phyloP scores from a whole-genome alignment of 2,797 vertebrate species.

The Enteromius argenteus region DNA sequence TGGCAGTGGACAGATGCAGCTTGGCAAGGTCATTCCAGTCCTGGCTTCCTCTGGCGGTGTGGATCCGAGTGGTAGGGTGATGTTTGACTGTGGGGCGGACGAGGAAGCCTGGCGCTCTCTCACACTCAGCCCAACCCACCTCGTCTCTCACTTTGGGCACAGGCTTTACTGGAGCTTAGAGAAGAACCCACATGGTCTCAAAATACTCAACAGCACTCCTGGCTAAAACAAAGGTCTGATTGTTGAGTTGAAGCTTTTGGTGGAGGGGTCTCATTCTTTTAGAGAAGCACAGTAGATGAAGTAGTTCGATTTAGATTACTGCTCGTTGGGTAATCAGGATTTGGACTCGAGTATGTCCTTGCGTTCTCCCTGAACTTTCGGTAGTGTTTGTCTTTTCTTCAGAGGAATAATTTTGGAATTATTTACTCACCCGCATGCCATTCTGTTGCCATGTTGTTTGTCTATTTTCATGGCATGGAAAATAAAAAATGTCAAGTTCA shows the following conservation, averaged over 20 bases:
- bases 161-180: constrained; percentile 10
- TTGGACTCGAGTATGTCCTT: background rate
- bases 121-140: constrained; percentile 23
- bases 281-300: constrained; percentile 24
- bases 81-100: constrained; percentile 15
- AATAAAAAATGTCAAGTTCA: background rate
- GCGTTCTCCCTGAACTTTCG: background rate
- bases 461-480: too few species aligned
- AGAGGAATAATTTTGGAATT: background rate
- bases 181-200: constrained; percentile 27
- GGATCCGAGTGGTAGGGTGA: constrained; percentile 6
- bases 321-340: background rate
- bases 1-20: constrained; percentile 27
- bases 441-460: background rate
- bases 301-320: constrained; percentile 24
- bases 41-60: constrained; percentile 25
- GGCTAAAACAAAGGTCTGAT: constrained; percentile 44
- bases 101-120: constrained; percentile 15
- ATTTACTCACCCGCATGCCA: background rate
- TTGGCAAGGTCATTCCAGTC: constrained; percentile 15
- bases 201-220: constrained; percentile 6
- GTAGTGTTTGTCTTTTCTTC: background rate
- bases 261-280: constrained; percentile 11
- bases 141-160: constrained; percentile 16
- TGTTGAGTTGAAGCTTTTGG: constrained; percentile 33